phyloP scores from a whole-genome alignment of 2,113 vertebrate species.

The Cnemophilus loriae region DNA sequence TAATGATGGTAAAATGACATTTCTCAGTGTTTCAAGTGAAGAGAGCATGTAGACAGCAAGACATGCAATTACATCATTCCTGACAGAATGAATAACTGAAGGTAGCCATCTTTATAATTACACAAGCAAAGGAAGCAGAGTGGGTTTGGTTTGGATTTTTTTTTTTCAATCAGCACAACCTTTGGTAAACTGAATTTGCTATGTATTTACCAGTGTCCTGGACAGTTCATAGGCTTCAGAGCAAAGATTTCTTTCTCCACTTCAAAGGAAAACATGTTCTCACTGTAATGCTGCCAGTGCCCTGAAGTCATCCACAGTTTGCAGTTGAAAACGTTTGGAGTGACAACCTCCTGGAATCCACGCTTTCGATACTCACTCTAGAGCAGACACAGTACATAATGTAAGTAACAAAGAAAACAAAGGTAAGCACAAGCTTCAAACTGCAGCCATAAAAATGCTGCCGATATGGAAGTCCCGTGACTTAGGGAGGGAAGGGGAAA shows the following conservation, averaged over 20 bases:
- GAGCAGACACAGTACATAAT: neutral
- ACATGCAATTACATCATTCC: neutral
- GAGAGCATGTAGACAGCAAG: neutral
- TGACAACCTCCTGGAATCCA: conserved; percentile 96
- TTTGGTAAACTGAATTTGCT: neutral
- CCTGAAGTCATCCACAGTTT: conserved; percentile 97
- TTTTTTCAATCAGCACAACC: neutral
- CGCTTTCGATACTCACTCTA: conserved; percentile 91
- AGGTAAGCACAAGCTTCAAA: neutral
- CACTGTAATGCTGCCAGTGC: conserved; percentile 98
- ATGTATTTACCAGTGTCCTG: conserved; percentile 88
- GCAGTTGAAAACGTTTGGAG: conserved; percentile 95
- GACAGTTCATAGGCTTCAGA: conserved; percentile 98
- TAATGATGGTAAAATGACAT: neutral
- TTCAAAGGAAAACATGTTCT: conserved; percentile 99
- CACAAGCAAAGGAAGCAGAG: neutral
- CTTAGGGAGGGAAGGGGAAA: neutral
- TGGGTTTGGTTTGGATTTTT: neutral
- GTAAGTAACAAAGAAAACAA: neutral
- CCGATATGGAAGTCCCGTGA: neutral
- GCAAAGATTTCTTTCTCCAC: conserved; percentile 94
- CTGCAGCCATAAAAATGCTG: neutral
- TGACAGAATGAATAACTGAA: neutral
- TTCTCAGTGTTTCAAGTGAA: neutral
- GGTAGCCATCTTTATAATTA: neutral